phyloP scores from a whole-genome alignment of 2,888 invertebrate species.

The Tetanocera ferruginea region DNA sequence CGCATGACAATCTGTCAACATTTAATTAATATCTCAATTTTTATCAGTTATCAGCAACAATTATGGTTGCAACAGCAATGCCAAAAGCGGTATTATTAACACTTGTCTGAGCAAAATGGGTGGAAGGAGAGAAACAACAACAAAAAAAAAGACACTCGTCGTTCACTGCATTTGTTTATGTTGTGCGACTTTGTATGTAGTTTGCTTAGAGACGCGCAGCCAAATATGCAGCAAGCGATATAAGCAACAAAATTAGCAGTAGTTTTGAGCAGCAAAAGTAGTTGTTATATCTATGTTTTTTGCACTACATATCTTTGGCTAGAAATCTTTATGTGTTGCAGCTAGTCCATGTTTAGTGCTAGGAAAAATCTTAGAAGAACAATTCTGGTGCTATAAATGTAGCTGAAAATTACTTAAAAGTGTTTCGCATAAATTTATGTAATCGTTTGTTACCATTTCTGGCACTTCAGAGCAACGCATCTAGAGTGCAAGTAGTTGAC shows the following conservation, averaged over 20 bases:
- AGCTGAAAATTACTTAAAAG: slow-evolving; percentile 65
- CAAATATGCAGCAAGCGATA: background rate
- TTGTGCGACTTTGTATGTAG: background rate
- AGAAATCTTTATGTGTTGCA: background rate
- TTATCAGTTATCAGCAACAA: background rate
- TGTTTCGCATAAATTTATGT: slow-evolving; percentile 67
- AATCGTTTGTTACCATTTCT: slow-evolving; percentile 67
- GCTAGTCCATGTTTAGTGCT: background rate
- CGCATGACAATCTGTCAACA: slow-evolving; percentile 19
- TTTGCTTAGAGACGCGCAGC: background rate
- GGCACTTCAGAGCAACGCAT: slow-evolving; percentile 43
- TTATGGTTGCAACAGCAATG: background rate
- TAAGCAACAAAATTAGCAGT: background rate
- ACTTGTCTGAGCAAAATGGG: background rate
- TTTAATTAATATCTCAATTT: slow-evolving; percentile 17
- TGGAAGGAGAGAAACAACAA: too few relatives aligned
- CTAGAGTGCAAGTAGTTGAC: background rate
- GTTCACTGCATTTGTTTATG: too few relatives aligned
- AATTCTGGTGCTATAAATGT: slow-evolving; percentile 19
- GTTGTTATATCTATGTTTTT: background rate
- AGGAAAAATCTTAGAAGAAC: background rate
- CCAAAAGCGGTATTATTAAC: slow-evolving; percentile 1
- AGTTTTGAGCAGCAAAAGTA: background rate
- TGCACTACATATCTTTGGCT: background rate
- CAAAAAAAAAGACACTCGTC: too few relatives aligned